Conservation (phyloP, 1,140 invertebrate species). For the Eumaeus atala region DNA sequence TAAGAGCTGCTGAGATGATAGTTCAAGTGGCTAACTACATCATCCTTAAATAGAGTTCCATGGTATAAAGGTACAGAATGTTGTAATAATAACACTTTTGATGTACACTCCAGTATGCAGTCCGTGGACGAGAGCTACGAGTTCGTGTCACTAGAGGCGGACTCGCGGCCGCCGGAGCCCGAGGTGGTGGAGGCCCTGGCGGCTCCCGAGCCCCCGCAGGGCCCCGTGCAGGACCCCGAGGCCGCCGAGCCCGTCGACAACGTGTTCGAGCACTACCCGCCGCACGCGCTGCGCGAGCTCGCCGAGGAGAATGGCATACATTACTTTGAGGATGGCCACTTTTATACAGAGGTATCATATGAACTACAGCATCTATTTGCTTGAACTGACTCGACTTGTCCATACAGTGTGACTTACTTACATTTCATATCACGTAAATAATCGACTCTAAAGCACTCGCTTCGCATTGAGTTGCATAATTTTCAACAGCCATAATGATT, state of each 20-base stretch:
- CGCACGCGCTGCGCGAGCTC: conserved; percentile 69
- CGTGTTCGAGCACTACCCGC: conserved; percentile 61
- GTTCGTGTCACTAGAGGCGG: conserved; percentile 57
- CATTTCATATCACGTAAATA: no score
- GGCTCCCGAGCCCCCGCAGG: conserved; percentile 15
- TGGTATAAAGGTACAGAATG: neutral
- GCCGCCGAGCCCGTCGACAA: conserved; percentile 18
- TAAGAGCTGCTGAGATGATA: no score
- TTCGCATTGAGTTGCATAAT: no score
- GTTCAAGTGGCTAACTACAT: no score
- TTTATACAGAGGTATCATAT: conserved; percentile 90
- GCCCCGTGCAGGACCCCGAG: conserved; percentile 9
- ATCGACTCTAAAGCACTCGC: no score
- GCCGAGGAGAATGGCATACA: conserved; percentile 86
- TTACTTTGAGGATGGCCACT: conserved; percentile 94
- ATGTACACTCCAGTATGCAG: conserved; percentile 50
- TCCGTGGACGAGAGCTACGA: conserved; percentile 71
- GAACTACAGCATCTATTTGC: no score
- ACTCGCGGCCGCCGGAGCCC: conserved; percentile 34
- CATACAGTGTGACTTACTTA: no score
- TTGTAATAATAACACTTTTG: no score
- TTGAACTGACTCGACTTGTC: no score
- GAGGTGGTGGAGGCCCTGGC: conserved; percentile 19
- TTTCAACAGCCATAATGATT: no score
- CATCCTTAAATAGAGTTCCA: no score